Base-by-base conservation (phyloP, 2,888 invertebrate genomes). In the Rhamnusium bicolor region DNA sequence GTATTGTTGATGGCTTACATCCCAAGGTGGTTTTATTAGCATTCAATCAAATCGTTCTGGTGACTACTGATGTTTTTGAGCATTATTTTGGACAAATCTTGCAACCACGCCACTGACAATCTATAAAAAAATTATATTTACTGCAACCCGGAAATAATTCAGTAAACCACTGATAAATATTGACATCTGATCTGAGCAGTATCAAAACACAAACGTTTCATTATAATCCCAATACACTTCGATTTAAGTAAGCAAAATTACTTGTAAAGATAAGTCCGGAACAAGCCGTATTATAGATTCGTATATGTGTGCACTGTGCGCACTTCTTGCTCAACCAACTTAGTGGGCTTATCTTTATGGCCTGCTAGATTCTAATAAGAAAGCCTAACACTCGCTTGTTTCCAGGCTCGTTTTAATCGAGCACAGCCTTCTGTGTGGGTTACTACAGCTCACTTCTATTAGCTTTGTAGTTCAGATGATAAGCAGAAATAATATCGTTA, bases 281-380 rank as follows among this genome's bases (percentile, higher is more conserved):
- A 51, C 63, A 63, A 63, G 63, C 18, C 16, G 27, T 51, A 51
- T 51, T 63, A 63, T 63, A 51, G 63, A 63, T 63, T 51, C 63
- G 63, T 63, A 51, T 51, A 29, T 47, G 63, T 61, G 67, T 24
- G 56, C 56, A 46, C 46, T 61, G 67, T 24, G 56, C 56, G 19
- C 46, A 32, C 58, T 65, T 49, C 46, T 58, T 68, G 51, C 27
- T 58, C 60, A 54, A 19, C 56, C 67, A 46, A 29, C 27, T 27
- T 29, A 70, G 69, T 76, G 73, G 76, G 71, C 67, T 76, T 77
- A 77, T 76, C 76, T 76, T 76, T 76, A 76, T 74, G 70, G 73
- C 74, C 68, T 72, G 67, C 32, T 74, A 76, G 76, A 74, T 76
- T 49, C 61, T 47, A 69, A 76, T 73, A 73, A 73, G 71, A 65